Conservation (phyloP, 2,888 invertebrate genomes). For the Oscheius sp. region DNA sequence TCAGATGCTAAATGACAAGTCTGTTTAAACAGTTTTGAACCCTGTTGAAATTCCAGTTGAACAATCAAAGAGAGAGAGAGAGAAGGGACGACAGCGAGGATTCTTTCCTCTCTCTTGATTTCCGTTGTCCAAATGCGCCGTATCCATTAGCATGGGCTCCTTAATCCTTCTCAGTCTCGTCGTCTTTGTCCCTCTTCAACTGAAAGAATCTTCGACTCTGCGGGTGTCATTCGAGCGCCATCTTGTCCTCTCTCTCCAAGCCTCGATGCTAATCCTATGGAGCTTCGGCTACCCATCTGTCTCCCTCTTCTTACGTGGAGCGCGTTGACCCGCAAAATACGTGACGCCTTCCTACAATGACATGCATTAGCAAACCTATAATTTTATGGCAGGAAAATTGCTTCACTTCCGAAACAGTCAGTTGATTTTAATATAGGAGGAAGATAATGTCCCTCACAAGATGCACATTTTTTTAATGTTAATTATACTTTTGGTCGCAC, state of each 20-base stretch:
- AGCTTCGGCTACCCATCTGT: slow-evolving; percentile 28
- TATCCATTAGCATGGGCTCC: slow-evolving; percentile 23
- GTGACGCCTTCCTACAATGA: slow-evolving; percentile 26
- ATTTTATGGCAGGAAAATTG: slow-evolving; percentile 22
- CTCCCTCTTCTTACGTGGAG: slow-evolving; percentile 29
- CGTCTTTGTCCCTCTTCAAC: neutral
- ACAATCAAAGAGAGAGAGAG: too few species aligned
- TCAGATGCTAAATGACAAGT: neutral
- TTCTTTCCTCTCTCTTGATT: neutral
- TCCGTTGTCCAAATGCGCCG: neutral
- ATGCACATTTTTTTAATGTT: neutral
- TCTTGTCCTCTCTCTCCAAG: slow-evolving; percentile 22
- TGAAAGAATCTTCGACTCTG: slow-evolving; percentile 19
- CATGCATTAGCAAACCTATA: slow-evolving; percentile 30
- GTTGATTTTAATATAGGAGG: neutral
- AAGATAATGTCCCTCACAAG: neutral
- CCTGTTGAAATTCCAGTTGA: neutral
- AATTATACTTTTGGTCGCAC: neutral
- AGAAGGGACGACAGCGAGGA: neutral
- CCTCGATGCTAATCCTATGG: slow-evolving; percentile 25
- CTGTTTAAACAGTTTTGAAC: too few species aligned
- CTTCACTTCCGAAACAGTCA: slow-evolving; percentile 4
- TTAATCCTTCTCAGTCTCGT: slow-evolving; percentile 5
- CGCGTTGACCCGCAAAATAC: slow-evolving; percentile 31
- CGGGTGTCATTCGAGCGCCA: slow-evolving; percentile 26